A percentile compares a stretch with the other conserved stretches of the same genome.
These are phyloP conservation scores for Cabera pusaria DNA, from an alignment of 2,888 invertebrate species.

Conservation along the genomic window DNA sequence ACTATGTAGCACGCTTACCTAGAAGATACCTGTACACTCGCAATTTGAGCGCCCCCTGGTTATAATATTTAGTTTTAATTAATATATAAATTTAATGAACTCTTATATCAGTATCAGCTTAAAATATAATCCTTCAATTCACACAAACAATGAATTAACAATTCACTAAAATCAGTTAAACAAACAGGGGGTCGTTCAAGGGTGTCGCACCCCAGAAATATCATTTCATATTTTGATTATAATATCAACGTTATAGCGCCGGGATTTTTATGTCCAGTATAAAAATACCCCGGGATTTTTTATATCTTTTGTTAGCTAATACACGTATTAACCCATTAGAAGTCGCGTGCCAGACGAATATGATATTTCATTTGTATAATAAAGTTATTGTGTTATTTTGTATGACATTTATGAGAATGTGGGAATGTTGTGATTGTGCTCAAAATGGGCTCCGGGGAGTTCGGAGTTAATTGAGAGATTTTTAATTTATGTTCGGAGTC, in stretches of 20 bases:
- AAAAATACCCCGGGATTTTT: slow-evolving; percentile 48
- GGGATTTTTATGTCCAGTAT: slow-evolving; percentile 15
- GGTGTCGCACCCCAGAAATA: slow-evolving; percentile 56
- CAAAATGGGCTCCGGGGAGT: slow-evolving; percentile 13
- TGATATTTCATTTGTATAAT: slow-evolving; percentile 71
- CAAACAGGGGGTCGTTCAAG: slow-evolving; percentile 59
- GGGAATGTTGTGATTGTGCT: slow-evolving; percentile 25
- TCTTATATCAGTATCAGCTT: too few species aligned
- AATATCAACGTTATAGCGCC: slow-evolving; percentile 69
- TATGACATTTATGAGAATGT: slow-evolving; percentile 45
- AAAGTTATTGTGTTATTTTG: slow-evolving; percentile 57
- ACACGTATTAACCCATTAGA: slow-evolving; percentile 80
- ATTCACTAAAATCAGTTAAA: slow-evolving; percentile 64
- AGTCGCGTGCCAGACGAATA: slow-evolving; percentile 73
- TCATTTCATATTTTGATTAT: slow-evolving; percentile 82
- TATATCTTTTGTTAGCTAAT: slow-evolving; percentile 72
- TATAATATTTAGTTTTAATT: too few species aligned
- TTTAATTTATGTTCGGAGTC: neutral
- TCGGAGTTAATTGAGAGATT: slow-evolving; percentile 7
- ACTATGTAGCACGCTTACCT: too few species aligned
- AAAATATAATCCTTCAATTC: slow-evolving; percentile 24
- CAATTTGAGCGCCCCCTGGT: too few species aligned
- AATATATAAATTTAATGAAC: slow-evolving; percentile 20
- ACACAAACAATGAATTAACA: slow-evolving; percentile 46
- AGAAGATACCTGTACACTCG: too few species aligned